These are phyloP conservation scores for Eupristina koningsbergeri DNA, from an alignment of 1,140 invertebrate genomes.

Conservation along the genomic window DNA sequence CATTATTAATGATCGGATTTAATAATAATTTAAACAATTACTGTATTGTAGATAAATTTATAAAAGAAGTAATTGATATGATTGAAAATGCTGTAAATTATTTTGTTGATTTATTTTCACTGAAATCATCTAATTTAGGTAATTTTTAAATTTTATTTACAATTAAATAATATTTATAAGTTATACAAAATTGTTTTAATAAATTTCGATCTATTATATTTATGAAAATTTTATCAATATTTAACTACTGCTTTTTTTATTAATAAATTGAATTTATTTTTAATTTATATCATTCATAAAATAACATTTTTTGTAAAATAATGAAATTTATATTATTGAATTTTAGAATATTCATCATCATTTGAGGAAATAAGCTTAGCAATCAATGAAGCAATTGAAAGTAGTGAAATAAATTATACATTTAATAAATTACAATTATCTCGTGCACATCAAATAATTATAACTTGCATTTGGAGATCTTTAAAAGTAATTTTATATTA, in stretches of 20 bases:
- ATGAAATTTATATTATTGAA: too few relatives aligned
- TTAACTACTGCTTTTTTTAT: too few relatives aligned
- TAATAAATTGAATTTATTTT: too few relatives aligned
- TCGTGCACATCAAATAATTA: constrained; percentile 79
- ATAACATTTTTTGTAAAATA: too few relatives aligned
- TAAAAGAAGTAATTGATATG: constrained; percentile 60
- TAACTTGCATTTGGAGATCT: constrained; percentile 85
- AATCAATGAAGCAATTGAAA: constrained; percentile 68
- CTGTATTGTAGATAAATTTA: constrained; percentile 51
- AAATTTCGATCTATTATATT: too few relatives aligned
- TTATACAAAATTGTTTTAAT: too few relatives aligned
- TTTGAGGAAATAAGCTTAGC: constrained; percentile 77
- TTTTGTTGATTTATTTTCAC: constrained; percentile 66
- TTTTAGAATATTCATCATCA: constrained; percentile 69
- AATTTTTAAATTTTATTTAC: constrained; percentile 26
- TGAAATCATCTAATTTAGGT: constrained; percentile 61
- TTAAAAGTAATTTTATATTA: constrained; percentile 76
- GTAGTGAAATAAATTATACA: constrained; percentile 60
- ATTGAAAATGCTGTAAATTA: constrained; percentile 64
- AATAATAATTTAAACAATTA: constrained; percentile 36
- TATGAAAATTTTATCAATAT: too few relatives aligned
- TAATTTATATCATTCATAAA: too few relatives aligned
- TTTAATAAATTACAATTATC: constrained; percentile 72
- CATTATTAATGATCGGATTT: constrained; percentile 59
- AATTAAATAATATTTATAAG: too few relatives aligned